Percentiles rank a stretch among this genome's conserved stretches.
Evolutionary conservation across 2,113 vertebrate species (phyloP).

Genomic region (Ceyx melanurus): DNA sequence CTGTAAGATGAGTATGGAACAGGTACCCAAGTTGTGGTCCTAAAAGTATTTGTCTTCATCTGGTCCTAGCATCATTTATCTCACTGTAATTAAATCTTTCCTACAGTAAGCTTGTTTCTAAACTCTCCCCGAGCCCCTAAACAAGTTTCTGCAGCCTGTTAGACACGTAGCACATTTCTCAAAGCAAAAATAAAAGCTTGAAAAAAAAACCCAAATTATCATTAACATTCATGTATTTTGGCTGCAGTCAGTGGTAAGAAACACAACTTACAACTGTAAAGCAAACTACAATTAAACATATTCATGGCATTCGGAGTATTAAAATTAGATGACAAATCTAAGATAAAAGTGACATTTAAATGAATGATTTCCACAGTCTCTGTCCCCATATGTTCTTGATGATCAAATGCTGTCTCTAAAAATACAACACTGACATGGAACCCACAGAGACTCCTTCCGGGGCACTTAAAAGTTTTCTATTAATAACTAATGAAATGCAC

Average conservation of each 20-base stretch:
- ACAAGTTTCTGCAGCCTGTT: background rate
- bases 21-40: background rate
- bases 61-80: background rate
- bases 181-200: background rate
- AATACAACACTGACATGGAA: background rate
- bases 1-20: rapidly evolving
- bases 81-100: background rate
- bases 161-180: background rate
- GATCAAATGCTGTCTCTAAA: background rate
- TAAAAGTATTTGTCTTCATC: background rate
- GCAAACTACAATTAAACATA: background rate
- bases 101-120: background rate
- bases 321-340: conserved; percentile 30
- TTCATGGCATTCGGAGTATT: background rate
- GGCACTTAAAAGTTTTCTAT: conserved; percentile 33
- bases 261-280: background rate
- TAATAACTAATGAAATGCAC: conserved; percentile 53
- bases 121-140: background rate
- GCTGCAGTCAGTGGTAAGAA: background rate
- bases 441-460: conserved; percentile 31
- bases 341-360: conserved; percentile 33
- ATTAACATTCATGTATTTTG: background rate
- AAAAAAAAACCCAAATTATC: background rate
- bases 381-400: conserved; percentile 19
- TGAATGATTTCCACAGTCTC: conserved; percentile 12